Evolutionary conservation across 2,888 invertebrate species (phyloP), one percentile per base, ranked within the genome.

Genomic region (Vanessa cardui): DNA sequence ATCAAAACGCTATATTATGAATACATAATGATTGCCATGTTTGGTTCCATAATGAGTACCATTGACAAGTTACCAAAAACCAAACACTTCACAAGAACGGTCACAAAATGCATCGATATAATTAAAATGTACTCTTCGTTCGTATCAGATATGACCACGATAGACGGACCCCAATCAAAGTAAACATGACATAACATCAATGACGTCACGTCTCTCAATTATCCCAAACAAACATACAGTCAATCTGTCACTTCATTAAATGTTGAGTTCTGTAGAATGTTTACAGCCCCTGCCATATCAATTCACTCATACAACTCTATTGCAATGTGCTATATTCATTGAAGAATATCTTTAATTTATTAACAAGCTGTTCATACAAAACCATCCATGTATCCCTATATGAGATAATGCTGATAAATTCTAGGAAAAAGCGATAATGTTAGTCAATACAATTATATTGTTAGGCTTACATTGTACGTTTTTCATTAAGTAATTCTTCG

Each of bases 201-300:
- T 20, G 58, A 26, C 49, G 67, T 67, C 73, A 67, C 67, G 64
- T 63, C 64, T 58, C 68, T 69, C 74, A 74, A 76, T 77, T 74
- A 77, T 69, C 69, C 69, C 70, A 67, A 59, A 72, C 73, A 74
- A 76, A 76, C 76, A 72, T 59, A 64, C 68, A 72, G 71, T 73
- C 72, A 74, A 73, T 74, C 73, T 70, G 68, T 70, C 64, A 64
- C 62, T 62, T 72, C 72, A 68, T 72, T 74, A 74, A 74, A 68
- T 71, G 70, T 61, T 65, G 62, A 66, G 64, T 56, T 66, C 49
- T 49, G 47, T 64, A 16, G 70, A 71, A 74, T 69, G 72, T 72
- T 73, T 66, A 74, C 72, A 73, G 62, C 58, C 61, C 66, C 56
- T 56, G 58, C 63, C 63, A 62, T 26, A 44, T 15, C 20, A 15